Percentiles rank a stretch among this genome's conserved stretches.
phyloP scores from a whole-genome alignment of 2,888 invertebrate genomes.

The Esperia sulphurella region DNA sequence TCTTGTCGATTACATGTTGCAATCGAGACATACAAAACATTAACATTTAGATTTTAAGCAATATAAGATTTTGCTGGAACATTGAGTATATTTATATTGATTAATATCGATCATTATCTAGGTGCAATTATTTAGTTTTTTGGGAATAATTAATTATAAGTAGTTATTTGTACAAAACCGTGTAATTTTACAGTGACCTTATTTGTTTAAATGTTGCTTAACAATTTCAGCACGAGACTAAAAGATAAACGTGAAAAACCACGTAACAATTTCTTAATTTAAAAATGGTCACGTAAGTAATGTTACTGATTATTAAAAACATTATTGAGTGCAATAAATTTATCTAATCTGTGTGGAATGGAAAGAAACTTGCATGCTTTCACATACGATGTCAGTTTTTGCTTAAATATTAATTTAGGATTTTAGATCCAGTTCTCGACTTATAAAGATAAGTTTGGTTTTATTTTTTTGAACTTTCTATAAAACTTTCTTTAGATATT shows the following conservation, averaged over 20 bases:
- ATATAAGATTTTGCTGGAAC: too few relatives aligned
- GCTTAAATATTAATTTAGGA: not conserved
- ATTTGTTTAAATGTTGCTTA: not conserved
- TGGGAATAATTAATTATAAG: not conserved
- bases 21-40: too few relatives aligned
- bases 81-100: too few relatives aligned
- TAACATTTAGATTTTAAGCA: too few relatives aligned
- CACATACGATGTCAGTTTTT: not conserved
- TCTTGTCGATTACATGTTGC: too few relatives aligned
- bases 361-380: constrained; percentile 7
- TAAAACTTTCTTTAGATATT: too few relatives aligned
- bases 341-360: constrained; percentile 1
- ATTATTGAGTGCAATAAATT: not conserved
- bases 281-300: constrained; percentile 4
- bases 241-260: not conserved
- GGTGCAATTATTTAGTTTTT: too few relatives aligned
- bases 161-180: not conserved
- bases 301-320: not conserved
- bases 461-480: too few relatives aligned
- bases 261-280: constrained; percentile 3
- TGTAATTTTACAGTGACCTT: constrained; percentile 10
- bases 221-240: not conserved
- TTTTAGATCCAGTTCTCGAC: too few relatives aligned
- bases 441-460: too few relatives aligned
- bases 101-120: too few relatives aligned